Percentiles rank a stretch among this genome's conserved stretches.
These are phyloP conservation scores for Eledone cirrhosa DNA, from an alignment of 2,888 invertebrate genomes.

Conservation along the genomic window DNA sequence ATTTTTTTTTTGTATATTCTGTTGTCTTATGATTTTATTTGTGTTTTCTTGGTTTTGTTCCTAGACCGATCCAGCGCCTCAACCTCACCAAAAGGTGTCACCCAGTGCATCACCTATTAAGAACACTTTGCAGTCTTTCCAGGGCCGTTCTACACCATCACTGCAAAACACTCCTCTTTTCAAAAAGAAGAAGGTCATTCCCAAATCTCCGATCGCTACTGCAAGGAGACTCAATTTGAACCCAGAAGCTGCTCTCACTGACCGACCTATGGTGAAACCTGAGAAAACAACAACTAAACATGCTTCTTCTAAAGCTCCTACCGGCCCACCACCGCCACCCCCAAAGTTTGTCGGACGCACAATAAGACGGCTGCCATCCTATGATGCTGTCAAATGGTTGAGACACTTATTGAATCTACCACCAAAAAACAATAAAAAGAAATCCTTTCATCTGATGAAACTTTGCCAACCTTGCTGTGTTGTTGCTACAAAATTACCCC, in stretches of 20 bases:
- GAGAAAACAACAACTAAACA: not conserved
- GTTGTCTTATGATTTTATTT: too few species aligned
- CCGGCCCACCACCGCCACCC: not conserved
- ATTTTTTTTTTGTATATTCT: too few species aligned
- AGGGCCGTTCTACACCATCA: too few species aligned
- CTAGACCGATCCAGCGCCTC: too few species aligned
- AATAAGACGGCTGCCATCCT: not conserved
- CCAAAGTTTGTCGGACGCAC: not conserved
- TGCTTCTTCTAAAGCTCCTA: not conserved
- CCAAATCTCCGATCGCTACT: constrained; percentile 14
- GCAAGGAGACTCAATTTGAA: constrained; percentile 14
- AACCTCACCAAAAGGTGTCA: too few species aligned
- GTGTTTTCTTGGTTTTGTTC: too few species aligned
- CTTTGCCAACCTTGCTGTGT: constrained; percentile 1
- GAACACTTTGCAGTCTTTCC: too few species aligned
- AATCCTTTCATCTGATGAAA: not conserved
- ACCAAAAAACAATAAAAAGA: not conserved
- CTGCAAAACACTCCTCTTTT: constrained; percentile 15
- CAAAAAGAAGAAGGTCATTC: constrained; percentile 12
- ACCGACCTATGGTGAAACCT: too few species aligned
- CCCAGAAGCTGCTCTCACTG: not conserved
- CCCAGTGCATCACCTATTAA: too few species aligned
- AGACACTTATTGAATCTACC: not conserved
- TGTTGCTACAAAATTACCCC: not conserved
- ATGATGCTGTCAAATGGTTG: constrained; percentile 4